Base-by-base conservation (phyloP, 2,113 vertebrate genomes). In the Daubentonia madagascariensis region DNA sequence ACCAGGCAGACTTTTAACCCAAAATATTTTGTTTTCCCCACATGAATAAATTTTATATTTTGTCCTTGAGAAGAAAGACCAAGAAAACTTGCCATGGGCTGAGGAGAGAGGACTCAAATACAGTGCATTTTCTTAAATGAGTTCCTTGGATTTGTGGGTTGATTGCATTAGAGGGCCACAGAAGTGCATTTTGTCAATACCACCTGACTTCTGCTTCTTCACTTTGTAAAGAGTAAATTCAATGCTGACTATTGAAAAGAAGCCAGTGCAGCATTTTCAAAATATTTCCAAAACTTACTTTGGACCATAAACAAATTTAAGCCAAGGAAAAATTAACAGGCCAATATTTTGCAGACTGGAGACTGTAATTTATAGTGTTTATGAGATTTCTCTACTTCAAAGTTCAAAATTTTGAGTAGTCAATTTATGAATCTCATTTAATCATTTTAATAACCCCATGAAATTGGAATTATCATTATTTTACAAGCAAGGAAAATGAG, bases 181-280 rank as follows among this genome's bases (percentile, higher is more conserved):
- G 65, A 96, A 83, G 28, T 57, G 25, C 48, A 83, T 85, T 96
- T 94, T 96, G 52, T 81, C 85, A 63, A 72, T 68, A 84, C 28
- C n/a, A 78, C n/a, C 35, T 80, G 79, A 91, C 68, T 94, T 80
- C 18, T 90, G 50, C 50, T 54, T 48, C 90, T 92, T 96, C 57
- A n/a, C 40, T 95, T 76, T 70, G 35, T 65, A 79, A 70, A 96
- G 7, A 96, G 52, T 78, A 94, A 97, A 94, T 95, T 90, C 48
- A 88, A 95, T 63, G 67, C 30, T 89, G 59, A 89, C 45, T 63
- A 75, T 4, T 84, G 48, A 75, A 93, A 87, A 95, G 35, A 84
- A 90, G 20, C 65, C 91, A 92, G 28, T 76, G 52, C 0, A 35
- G 81, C 35, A 84, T 84, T 97, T 97, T 88, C 35, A 85, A 95